Evolutionary conservation across 1,140 invertebrate species (phyloP).

Genomic region (Polypedilum pembai): DNA sequence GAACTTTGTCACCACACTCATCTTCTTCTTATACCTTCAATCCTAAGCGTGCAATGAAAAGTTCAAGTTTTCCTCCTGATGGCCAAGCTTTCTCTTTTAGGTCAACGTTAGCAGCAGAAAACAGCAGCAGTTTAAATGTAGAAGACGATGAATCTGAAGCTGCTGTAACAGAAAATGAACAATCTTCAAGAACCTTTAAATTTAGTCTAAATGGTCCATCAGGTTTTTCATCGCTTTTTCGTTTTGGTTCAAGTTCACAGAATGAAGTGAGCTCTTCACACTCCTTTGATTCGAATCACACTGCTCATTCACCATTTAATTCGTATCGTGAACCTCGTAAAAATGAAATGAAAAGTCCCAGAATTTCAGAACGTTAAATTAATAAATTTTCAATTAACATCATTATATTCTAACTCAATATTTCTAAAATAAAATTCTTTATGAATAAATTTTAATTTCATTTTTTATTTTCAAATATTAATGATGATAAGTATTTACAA

Average conservation of each 20-base stretch:
- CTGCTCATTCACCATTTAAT: neutral
- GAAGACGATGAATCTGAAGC: too few relatives aligned
- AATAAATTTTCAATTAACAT: neutral
- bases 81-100: too few relatives aligned
- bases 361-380: neutral
- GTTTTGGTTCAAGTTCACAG: neutral
- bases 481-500: constrained; percentile 16
- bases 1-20: too few relatives aligned
- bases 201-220: neutral
- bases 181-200: neutral
- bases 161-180: neutral
- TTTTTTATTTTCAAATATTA: neutral
- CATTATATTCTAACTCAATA: neutral
- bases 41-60: too few relatives aligned
- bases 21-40: too few relatives aligned
- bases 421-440: neutral
- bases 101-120: too few relatives aligned
- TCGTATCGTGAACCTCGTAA: neutral
- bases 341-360: neutral
- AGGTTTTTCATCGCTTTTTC: neutral
- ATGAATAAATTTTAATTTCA: neutral
- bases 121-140: too few relatives aligned
- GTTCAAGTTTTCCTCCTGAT: too few relatives aligned
- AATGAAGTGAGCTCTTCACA: neutral
- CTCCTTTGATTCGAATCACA: neutral